Evolutionary conservation across 2,888 invertebrate species (phyloP), one percentile per base, ranked within the genome.

Genomic region (Hypomecis atomaria): DNA sequence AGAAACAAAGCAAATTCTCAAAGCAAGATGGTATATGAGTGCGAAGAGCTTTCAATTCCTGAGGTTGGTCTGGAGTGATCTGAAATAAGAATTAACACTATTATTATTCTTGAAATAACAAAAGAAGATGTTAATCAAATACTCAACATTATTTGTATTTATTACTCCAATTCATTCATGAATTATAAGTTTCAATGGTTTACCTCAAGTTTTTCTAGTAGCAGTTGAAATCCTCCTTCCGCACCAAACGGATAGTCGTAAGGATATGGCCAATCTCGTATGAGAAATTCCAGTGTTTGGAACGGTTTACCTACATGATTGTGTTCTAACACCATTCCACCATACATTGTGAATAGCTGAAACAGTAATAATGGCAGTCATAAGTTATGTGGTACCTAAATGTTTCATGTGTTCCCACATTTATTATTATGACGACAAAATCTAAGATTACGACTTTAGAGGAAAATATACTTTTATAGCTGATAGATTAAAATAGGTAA

Each of bases 1-100:
- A 55, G 38, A 70, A 72, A 33, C 67, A 70, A 4, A 61, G 53
- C 0, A 72, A 64, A 10, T 62, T 61, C 33, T 70, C 64, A 43
- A 70, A 72, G 42, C 67, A 67, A 9, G 66, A 45, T 0, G 36
- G 56, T 13, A 72, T 69, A 42, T 58, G 54, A 9, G 60, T 47
- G 0, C 70, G 66, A 33, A 71, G 38, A 11, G 64, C 62, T 33
- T 45, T 43, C 48, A 71, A 56, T 13, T 71, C 70, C 10, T 58
- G 57, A 0, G 62, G 62, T 33, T 62, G 66, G 3, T 55, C 57
- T 36, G 58, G 56, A 40, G 40, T 64, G 38, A 66, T 60, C 68
- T 70, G 45, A 13, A 47, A 34, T 23, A 2, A 23, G 23, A 23
- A 23, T 23, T 3, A 23, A 23, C 23, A 23, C 23, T 23, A 23